Percentiles rank a stretch among this genome's conserved stretches.
phyloP scores from a whole-genome alignment of 2,113 vertebrate species.

The Platysteira castanea region DNA sequence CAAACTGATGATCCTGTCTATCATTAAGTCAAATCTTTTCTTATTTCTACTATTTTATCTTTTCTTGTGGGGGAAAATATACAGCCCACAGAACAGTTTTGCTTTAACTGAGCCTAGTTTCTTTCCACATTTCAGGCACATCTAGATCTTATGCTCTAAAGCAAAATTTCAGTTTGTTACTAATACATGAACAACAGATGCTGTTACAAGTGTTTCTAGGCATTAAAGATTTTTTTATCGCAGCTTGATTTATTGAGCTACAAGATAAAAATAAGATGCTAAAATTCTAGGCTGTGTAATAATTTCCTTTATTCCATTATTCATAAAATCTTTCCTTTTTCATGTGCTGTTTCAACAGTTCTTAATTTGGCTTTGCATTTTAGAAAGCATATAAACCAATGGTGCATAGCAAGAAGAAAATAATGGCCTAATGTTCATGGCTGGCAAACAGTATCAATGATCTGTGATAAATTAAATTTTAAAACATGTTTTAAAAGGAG shows the following conservation, averaged over 20 bases:
- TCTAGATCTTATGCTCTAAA: neutral
- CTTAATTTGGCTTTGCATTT: slow-evolving; percentile 45
- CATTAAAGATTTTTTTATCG: neutral
- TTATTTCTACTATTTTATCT: neutral
- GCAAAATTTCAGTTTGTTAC: neutral
- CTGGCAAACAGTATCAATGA: neutral
- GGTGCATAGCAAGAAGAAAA: neutral
- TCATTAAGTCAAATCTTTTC: neutral
- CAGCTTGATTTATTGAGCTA: neutral
- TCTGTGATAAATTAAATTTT: slow-evolving; percentile 4
- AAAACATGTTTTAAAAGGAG: neutral
- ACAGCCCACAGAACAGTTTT: neutral
- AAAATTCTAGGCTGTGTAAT: neutral
- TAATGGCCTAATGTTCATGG: neutral
- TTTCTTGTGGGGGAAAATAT: neutral
- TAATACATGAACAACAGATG: neutral
- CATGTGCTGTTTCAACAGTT: neutral
- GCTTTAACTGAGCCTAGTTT: neutral
- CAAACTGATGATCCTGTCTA: neutral
- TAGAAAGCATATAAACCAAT: slow-evolving; percentile 10
- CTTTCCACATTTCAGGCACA: neutral
- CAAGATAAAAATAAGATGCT: neutral
- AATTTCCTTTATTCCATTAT: neutral
- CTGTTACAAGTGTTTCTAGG: neutral
- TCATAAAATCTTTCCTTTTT: slow-evolving; percentile 30